Evolutionary conservation across 2,797 vertebrate genomes (phyloP).

Genomic region (Acipenser oxyrinchus): DNA sequence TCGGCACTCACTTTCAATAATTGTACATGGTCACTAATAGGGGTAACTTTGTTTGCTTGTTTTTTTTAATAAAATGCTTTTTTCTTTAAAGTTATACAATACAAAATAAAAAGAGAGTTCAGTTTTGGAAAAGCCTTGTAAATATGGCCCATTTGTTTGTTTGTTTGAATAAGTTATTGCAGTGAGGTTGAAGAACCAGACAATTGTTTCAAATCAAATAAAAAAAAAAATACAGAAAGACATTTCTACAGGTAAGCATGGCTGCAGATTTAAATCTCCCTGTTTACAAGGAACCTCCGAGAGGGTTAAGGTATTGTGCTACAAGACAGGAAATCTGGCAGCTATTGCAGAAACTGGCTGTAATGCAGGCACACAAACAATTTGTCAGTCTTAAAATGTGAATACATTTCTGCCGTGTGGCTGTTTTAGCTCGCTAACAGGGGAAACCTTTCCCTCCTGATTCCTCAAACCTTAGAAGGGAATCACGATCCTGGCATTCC

Average conservation of each 20-base stretch:
- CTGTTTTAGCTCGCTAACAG: conserved; percentile 57
- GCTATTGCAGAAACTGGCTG: conserved; percentile 62
- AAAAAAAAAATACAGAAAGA: background rate
- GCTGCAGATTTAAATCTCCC: background rate
- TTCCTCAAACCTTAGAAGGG: conserved; percentile 61
- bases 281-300: conserved; percentile 1
- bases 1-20: no score
- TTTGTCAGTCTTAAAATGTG: conserved; percentile 64
- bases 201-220: no score
- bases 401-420: conserved; percentile 57
- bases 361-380: conserved; percentile 64
- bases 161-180: no score
- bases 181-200: no score
- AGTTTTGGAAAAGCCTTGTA: no score
- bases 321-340: conserved; percentile 68
- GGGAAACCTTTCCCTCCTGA: conserved; percentile 55
- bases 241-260: conserved; percentile 1
- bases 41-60: no score
- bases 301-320: conserved; percentile 58
- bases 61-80: no score
- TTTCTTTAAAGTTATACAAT: no score
- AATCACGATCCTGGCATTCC: conserved; percentile 63
- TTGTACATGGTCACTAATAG: no score
- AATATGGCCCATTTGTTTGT: no score
- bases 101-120: no score